phyloP scores from a whole-genome alignment of 2,113 vertebrate species.

The Cricetomys ansorgei region DNA sequence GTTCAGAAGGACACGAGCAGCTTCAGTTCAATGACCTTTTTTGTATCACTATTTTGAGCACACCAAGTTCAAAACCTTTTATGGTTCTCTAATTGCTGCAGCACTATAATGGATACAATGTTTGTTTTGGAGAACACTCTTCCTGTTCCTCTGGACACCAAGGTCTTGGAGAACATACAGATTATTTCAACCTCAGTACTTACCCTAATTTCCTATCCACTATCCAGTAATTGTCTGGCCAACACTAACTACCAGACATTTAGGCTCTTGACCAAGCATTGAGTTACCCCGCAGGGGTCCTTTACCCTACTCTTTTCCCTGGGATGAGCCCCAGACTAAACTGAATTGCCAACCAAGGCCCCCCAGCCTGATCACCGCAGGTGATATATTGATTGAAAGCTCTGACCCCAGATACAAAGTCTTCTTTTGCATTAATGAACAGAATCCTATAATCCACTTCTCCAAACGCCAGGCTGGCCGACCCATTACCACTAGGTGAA shows the following conservation, averaged over 20 bases:
- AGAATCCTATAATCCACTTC: too few relatives aligned
- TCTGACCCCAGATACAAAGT: too few relatives aligned
- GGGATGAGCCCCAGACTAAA: too few relatives aligned
- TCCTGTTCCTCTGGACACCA: conserved; percentile 2
- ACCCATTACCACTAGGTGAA: too few relatives aligned
- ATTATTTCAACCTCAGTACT: not conserved
- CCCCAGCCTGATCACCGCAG: too few relatives aligned
- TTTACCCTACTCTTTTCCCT: not conserved
- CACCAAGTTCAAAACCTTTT: not conserved
- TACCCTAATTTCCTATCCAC: not conserved
- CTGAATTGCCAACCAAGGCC: too few relatives aligned
- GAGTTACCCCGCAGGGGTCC: not conserved
- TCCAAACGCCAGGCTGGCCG: too few relatives aligned
- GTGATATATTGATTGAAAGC: too few relatives aligned
- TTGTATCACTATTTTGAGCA: not conserved
- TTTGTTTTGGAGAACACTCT: not conserved
- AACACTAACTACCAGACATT: not conserved
- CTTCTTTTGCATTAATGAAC: too few relatives aligned
- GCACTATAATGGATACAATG: too few relatives aligned
- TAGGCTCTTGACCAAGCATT: not conserved
- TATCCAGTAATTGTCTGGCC: not conserved
- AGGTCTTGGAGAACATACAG: not conserved
- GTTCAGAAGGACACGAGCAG: not conserved
- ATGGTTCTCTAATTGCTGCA: not conserved
- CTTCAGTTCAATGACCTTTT: not conserved